Evolutionary conservation across 2,113 vertebrate genomes (phyloP), one percentile per base, ranked within the genome.

Genomic region (Eulemur macaco): DNA sequence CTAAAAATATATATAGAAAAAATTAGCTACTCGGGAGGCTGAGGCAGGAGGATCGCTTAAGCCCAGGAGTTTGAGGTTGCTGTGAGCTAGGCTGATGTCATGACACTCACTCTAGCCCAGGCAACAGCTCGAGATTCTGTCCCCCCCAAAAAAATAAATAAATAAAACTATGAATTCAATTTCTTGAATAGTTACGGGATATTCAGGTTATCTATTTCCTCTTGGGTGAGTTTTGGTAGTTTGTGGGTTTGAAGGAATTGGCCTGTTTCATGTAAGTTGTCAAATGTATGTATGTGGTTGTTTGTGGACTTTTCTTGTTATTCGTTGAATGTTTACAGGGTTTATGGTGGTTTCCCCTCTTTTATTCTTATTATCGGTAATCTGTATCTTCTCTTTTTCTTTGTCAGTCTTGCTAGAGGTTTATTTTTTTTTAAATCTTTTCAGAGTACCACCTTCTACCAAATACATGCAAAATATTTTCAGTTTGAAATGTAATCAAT

Each of bases 191-290:
- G 20, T 64, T 37, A 77, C 6, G 87, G 50, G 58, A 31, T 47
- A 52, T 47, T 85, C 58, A n/a, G 29, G 42, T 58, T 85, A 25
- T 52, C 37, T 71, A 0, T 64, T 94, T 97, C 34, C 83, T 69
- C 63, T 66, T 85, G 50, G 47, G 34, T 60, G 31, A 80, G 14
- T 93, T 84, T 87, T 42, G 64, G 39, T 73, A 66, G 39, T 89
- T 92, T 86, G 31, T 76, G 34, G 29, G 63, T 91, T 96, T 98
- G 18, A 83, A 78, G 76, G 34, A 50, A 54, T 71, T 58, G 27
- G 25, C 39, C 31, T n/a, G 27, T 96, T 86, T 94, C 60, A 56
- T 86, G 31, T 56, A 31, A 78, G 34, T 77, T 85, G 31, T 91
- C 58, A 73, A 81, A 90, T 86, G 64, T 76, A 21, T 18, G 13